Percentiles rank a stretch among this genome's conserved stretches.
phyloP scores from a whole-genome alignment of 2,888 invertebrate species.

The Drosophila subsilvestris region DNA sequence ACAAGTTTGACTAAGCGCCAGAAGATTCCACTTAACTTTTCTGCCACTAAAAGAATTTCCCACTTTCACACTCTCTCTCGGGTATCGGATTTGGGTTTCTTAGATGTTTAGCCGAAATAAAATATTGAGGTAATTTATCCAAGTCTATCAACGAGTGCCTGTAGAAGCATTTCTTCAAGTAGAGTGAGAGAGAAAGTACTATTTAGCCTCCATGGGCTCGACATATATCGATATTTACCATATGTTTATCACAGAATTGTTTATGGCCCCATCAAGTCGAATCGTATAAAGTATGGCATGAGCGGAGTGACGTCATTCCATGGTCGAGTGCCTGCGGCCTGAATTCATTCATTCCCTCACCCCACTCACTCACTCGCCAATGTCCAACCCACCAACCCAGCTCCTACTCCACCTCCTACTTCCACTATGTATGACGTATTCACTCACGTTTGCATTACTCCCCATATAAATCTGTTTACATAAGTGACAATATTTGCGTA shows the following conservation, averaged over 20 bases:
- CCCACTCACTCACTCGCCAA: slow-evolving; percentile 29
- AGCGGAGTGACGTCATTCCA: slow-evolving; percentile 41
- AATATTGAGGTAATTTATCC: slow-evolving; percentile 13
- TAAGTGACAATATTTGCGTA: slow-evolving; percentile 68
- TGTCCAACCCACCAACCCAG: slow-evolving; percentile 15
- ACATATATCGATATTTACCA: slow-evolving; percentile 21
- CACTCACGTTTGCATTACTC: slow-evolving; percentile 20
- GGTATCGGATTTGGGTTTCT: not conserved
- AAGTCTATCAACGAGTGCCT: not conserved
- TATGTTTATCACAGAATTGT: slow-evolving; percentile 37
- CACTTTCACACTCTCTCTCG: slow-evolving; percentile 3
- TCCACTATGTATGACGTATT: slow-evolving; percentile 43
- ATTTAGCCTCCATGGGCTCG: not conserved
- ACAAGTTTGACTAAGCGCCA: slow-evolving; percentile 4
- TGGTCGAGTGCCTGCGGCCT: slow-evolving; percentile 29
- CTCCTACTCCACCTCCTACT: not conserved
- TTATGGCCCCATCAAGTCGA: slow-evolving; percentile 23
- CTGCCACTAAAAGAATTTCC: not conserved
- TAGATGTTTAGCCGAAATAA: not conserved
- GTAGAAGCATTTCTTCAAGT: not conserved
- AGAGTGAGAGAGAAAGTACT: not conserved
- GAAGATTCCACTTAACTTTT: slow-evolving; percentile 4
- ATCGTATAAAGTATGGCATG: slow-evolving; percentile 8
- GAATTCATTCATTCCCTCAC: slow-evolving; percentile 27
- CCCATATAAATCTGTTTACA: slow-evolving; percentile 56